phyloP scores from a whole-genome alignment of 37 sponge, comb jelly and placozoan species.

The Aphrocallistes beatrix region DNA sequence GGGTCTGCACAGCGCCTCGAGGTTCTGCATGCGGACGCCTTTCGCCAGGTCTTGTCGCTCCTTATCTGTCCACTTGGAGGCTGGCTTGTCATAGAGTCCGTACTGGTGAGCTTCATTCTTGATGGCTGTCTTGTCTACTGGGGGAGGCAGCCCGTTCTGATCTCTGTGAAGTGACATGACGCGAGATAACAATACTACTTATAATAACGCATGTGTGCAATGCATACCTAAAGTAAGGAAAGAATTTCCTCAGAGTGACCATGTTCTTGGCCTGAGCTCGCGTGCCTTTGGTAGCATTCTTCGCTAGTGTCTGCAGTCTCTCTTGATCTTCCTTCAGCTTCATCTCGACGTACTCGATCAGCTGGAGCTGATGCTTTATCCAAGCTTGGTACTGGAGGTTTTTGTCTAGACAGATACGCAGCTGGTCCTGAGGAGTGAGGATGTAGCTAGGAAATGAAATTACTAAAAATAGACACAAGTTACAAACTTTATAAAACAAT shows the following conservation, averaged over 20 bases:
- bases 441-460: too few relatives aligned
- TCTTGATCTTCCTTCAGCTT: background rate
- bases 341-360: background rate
- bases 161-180: background rate
- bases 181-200: too few relatives aligned
- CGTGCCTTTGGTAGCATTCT: background rate
- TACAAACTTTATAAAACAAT: too few relatives aligned
- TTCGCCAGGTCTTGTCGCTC: conserved; percentile 9
- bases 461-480: too few relatives aligned
- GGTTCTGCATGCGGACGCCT: background rate
- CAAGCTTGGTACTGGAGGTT: background rate
- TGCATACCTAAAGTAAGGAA: background rate
- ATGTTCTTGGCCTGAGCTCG: conserved; percentile 8
- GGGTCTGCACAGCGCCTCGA: background rate
- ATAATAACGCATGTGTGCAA: too few relatives aligned
- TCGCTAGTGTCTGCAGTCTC: conserved; percentile 6
- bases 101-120: conserved; percentile 12
- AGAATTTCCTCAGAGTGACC: background rate
- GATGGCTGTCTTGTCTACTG: background rate
- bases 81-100: conserved; percentile 1
- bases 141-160: conserved; percentile 1
- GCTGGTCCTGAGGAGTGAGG: background rate
- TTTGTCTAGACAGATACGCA: background rate
- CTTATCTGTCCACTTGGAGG: background rate
- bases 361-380: conserved; percentile 1